Evolutionary conservation across 92 coral and sea anemone species (phyloP).

Genomic region (Siderastrea radians): DNA sequence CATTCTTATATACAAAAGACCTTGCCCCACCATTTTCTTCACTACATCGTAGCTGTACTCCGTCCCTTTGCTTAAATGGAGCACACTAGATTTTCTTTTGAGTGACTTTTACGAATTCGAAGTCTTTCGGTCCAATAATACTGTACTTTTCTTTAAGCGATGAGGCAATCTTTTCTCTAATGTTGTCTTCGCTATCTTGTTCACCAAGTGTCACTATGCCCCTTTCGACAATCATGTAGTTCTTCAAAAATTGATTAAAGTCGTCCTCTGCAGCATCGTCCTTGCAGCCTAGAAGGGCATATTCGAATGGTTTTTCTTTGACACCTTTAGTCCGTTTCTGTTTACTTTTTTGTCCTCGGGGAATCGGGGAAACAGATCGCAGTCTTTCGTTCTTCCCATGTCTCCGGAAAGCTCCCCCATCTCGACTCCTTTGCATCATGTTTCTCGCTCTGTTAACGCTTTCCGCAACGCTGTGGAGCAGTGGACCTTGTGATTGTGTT

Average conservation of each 20-base stretch:
- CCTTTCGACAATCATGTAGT: too few relatives aligned
- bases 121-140: conserved; percentile 49
- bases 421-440: conserved; percentile 24
- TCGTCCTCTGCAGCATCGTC: too few relatives aligned
- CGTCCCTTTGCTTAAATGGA: conserved; percentile 40
- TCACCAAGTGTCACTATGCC: too few relatives aligned
- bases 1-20: conserved; percentile 66
- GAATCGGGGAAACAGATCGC: neutral
- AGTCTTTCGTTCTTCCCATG: conserved; percentile 4
- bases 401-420: conserved; percentile 36
- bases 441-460: conserved; percentile 20
- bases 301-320: too few relatives aligned
- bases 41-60: conserved; percentile 67
- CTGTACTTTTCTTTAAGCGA: conserved; percentile 22
- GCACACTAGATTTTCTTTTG: conserved; percentile 67
- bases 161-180: neutral
- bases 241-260: too few relatives aligned
- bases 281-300: too few relatives aligned
- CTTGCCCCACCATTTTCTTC: conserved; percentile 74
- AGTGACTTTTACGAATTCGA: conserved; percentile 73
- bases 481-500: too few relatives aligned
- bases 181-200: too few relatives aligned
- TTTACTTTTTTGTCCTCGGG: conserved; percentile 8
- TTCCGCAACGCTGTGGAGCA: neutral
- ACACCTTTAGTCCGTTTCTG: neutral